A percentile compares a stretch with the other conserved stretches of the same genome.
These are phyloP conservation scores for Salvelinus namaycush DNA, from an alignment of 2,113 vertebrate species.

Conservation along the genomic window DNA sequence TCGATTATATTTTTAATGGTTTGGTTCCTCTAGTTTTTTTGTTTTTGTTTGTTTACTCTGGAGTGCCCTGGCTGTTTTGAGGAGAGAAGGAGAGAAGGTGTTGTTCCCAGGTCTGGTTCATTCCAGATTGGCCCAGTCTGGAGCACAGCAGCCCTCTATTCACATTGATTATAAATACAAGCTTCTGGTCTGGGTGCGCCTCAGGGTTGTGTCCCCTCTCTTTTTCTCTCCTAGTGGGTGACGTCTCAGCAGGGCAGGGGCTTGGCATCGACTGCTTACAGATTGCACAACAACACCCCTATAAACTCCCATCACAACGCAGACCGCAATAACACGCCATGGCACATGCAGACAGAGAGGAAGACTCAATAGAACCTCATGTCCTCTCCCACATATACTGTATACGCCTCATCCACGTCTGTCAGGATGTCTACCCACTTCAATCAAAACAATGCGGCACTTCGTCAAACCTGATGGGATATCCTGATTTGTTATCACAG, in stretches of 20 bases:
- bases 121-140: slow-evolving; percentile 40
- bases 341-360: slow-evolving; percentile 35
- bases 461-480: slow-evolving; percentile 68
- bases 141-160: background rate
- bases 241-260: background rate
- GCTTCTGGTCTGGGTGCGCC: too few species aligned
- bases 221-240: background rate
- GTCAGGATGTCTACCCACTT: slow-evolving; percentile 74
- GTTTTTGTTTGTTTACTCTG: slow-evolving; percentile 55
- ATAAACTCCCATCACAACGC: slow-evolving; percentile 8
- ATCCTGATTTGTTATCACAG: slow-evolving; percentile 72
- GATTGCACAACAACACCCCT: slow-evolving; percentile 37
- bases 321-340: slow-evolving; percentile 35
- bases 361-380: slow-evolving; percentile 39
- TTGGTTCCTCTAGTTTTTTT: slow-evolving; percentile 38
- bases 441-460: slow-evolving; percentile 68
- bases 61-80: slow-evolving; percentile 17
- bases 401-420: slow-evolving; percentile 35
- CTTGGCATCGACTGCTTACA: slow-evolving; percentile 15
- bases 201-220: background rate
- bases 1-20: slow-evolving; percentile 53
- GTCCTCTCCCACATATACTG: slow-evolving; percentile 53
- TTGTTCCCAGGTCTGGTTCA: slow-evolving; percentile 18
- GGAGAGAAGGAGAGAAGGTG: slow-evolving; percentile 9
- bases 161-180: slow-evolving; percentile 1